Percentiles rank a stretch among this genome's conserved stretches.
Evolutionary conservation across 2,888 invertebrate species (phyloP).

Genomic region (Lepeophtheirus nordmannii): DNA sequence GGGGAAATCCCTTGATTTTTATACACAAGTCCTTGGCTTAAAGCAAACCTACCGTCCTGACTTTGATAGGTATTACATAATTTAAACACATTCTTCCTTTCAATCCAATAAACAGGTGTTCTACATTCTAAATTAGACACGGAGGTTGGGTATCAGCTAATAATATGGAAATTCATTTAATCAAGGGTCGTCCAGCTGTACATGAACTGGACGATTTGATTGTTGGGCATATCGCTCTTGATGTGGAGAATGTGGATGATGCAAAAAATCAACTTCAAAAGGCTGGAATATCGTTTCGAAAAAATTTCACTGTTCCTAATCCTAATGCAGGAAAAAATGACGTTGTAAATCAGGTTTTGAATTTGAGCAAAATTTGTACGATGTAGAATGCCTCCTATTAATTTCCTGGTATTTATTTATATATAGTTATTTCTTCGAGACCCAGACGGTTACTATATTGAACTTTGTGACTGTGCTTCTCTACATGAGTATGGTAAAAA

Average conservation of each 20-base stretch:
- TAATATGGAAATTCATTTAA: constrained; percentile 15
- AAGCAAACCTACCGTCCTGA: constrained; percentile 5
- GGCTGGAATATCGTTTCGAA: background rate
- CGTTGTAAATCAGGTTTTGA: background rate
- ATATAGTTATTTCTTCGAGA: constrained; percentile 12
- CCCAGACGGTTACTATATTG: constrained; percentile 19
- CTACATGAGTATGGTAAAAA: constrained; percentile 10
- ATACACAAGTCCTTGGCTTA: constrained; percentile 8
- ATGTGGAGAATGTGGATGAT: constrained; percentile 3
- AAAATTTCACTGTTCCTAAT: constrained; percentile 13
- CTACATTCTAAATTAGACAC: constrained; percentile 1
- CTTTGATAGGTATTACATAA: constrained; percentile 6
- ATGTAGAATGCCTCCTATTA: too few species aligned
- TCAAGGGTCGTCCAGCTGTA: constrained; percentile 12
- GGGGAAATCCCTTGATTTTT: constrained; percentile 3
- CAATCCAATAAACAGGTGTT: background rate
- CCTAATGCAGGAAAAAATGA: background rate
- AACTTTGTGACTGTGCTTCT: constrained; percentile 7
- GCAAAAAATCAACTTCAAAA: background rate
- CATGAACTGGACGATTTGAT: constrained; percentile 12
- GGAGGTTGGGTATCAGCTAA: constrained; percentile 8
- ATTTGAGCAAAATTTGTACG: too few species aligned
- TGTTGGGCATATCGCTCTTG: constrained; percentile 16
- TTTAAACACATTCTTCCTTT: background rate
- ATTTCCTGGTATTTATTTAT: too few species aligned